Evolutionary conservation across 2,797 vertebrate species (phyloP).

Genomic region (Pelochelys cantorii): DNA sequence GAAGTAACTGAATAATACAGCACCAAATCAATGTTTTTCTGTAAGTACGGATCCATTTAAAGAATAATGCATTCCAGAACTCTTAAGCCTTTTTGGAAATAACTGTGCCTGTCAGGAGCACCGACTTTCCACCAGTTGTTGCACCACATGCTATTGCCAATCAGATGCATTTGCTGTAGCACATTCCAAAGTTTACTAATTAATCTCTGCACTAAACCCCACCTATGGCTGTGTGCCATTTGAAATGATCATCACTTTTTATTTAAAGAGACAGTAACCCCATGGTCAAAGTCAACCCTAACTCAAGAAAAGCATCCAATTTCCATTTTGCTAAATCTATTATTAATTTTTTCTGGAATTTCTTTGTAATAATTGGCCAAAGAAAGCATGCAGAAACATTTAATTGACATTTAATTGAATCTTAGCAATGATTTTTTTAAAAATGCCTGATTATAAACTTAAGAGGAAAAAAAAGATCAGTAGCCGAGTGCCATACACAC

Average conservation of each 20-base stretch:
- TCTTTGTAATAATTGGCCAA: neutral
- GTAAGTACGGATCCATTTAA: conserved; percentile 64
- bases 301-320: neutral
- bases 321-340: conserved; percentile 25
- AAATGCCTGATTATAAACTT: neutral
- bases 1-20: neutral
- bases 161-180: conserved; percentile 84
- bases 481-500: neutral
- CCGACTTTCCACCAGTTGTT: conserved; percentile 80
- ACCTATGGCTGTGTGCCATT: conserved; percentile 63
- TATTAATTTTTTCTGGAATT: accelerated
- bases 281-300: neutral
- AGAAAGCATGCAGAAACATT: neutral
- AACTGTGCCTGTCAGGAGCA: conserved; percentile 77
- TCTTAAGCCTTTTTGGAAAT: conserved; percentile 81
- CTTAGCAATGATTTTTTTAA: neutral
- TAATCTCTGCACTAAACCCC: conserved; percentile 78
- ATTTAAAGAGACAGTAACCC: conserved; percentile 68
- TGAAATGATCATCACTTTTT: conserved; percentile 68
- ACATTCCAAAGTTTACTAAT: conserved; percentile 82
- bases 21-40: conserved; percentile 10
- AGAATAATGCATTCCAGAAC: conserved; percentile 68
- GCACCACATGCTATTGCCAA: conserved; percentile 90
- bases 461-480: neutral
- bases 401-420: neutral